A percentile compares a stretch with the other conserved stretches of the same genome.
Conservation (phyloP, 2,797 vertebrate genomes). For the Huso huso region DNA sequence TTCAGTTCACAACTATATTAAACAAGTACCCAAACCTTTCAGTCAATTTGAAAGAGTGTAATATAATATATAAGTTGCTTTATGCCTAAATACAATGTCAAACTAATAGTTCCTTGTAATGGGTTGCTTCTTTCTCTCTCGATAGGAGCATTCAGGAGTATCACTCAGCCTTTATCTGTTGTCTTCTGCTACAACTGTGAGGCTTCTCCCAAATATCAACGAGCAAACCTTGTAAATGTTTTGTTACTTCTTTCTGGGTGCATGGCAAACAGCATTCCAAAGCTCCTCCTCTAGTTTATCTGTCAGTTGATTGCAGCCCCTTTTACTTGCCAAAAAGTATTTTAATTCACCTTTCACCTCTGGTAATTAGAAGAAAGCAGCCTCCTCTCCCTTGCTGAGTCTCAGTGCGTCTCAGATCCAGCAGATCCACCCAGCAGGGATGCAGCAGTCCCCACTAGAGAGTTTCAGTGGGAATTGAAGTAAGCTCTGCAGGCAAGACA, state of each 20-base stretch:
- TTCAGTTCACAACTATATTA: slow-evolving; percentile 7
- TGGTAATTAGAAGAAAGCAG: slow-evolving; percentile 52
- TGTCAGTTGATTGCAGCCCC: slow-evolving; percentile 33
- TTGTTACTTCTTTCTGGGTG: slow-evolving; percentile 35
- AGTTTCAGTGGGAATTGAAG: slow-evolving; percentile 53
- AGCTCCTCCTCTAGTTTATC: slow-evolving; percentile 26
- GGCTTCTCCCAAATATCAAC: slow-evolving; percentile 23
- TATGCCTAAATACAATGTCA: slow-evolving; percentile 4
- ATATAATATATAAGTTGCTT: neutral
- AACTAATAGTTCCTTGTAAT: slow-evolving; percentile 6
- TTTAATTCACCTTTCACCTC: slow-evolving; percentile 29
- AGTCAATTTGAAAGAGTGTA: neutral
- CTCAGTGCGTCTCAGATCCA: slow-evolving; percentile 29
- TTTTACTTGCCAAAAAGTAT: slow-evolving; percentile 50
- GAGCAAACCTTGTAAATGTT: slow-evolving; percentile 31
- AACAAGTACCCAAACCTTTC: neutral
- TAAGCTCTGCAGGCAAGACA: slow-evolving; percentile 38
- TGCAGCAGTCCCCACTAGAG: slow-evolving; percentile 42
- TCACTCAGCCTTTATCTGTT: neutral
- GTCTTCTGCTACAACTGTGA: slow-evolving; percentile 21
- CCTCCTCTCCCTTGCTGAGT: slow-evolving; percentile 4
- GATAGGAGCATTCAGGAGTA: neutral
- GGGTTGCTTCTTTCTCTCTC: neutral
- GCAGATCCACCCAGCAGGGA: slow-evolving; percentile 51
- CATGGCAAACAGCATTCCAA: slow-evolving; percentile 44